These are phyloP conservation scores for Eupeodes luniger DNA, from an alignment of 2,888 invertebrate species.

Conservation along the genomic window DNA sequence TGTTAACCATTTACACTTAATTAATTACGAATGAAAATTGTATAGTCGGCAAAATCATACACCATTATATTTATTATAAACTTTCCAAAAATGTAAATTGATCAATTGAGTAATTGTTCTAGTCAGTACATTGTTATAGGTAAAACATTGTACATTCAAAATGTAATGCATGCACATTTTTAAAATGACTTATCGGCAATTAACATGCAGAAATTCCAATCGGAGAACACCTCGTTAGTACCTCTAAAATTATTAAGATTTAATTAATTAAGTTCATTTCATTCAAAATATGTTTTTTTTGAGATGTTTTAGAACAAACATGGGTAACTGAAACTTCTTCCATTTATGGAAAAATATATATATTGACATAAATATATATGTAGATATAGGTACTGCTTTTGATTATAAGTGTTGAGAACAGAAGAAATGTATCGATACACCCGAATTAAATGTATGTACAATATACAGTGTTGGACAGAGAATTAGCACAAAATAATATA, in stretches of 20 bases:
- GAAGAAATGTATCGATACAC: too few relatives aligned
- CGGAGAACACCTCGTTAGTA: slow-evolving; percentile 17
- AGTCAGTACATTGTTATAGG: slow-evolving; percentile 22
- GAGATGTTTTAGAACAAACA: too few relatives aligned
- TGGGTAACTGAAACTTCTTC: too few relatives aligned
- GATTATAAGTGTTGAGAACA: too few relatives aligned
- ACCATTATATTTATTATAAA: not conserved
- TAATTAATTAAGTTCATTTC: slow-evolving; percentile 24
- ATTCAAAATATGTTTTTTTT: not conserved
- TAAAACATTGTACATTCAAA: not conserved
- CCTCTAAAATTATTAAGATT: slow-evolving; percentile 10
- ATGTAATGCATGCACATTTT: slow-evolving; percentile 39
- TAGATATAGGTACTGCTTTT: too few relatives aligned
- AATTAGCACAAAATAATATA: too few relatives aligned
- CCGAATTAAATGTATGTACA: too few relatives aligned
- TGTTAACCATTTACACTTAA: slow-evolving; percentile 24
- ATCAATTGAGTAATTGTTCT: slow-evolving; percentile 28
- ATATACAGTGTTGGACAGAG: too few relatives aligned
- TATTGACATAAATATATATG: too few relatives aligned
- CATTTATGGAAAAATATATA: too few relatives aligned
- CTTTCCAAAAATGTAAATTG: slow-evolving; percentile 47
- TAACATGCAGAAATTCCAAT: slow-evolving; percentile 13
- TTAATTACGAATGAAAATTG: slow-evolving; percentile 11
- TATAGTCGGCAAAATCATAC: not conserved
- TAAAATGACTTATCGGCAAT: not conserved